phyloP scores from a whole-genome alignment of 2,113 vertebrate species.

The Petromus typicus region DNA sequence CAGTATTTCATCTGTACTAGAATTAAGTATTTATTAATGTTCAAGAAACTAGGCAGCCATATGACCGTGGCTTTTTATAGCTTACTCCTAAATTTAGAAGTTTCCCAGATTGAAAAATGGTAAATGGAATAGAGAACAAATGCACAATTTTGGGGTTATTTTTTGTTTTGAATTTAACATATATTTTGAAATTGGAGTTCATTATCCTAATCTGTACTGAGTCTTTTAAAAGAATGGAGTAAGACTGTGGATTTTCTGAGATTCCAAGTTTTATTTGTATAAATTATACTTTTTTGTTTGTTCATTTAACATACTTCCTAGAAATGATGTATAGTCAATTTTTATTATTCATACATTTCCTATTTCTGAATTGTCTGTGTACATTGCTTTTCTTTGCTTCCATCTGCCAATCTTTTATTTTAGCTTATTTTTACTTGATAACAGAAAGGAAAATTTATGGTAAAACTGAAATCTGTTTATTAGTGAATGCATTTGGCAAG shows the following conservation, averaged over 20 bases:
- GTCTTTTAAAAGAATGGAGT: conserved; percentile 60
- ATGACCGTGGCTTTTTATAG: conserved; percentile 79
- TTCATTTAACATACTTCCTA: conserved; percentile 63
- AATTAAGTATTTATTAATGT: conserved; percentile 84
- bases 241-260: conserved; percentile 55
- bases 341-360: conserved; percentile 61
- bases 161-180: conserved; percentile 63
- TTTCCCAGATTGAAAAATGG: conserved; percentile 81
- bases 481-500: conserved; percentile 74
- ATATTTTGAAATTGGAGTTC: conserved; percentile 67
- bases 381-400: conserved; percentile 68
- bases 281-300: conserved; percentile 67
- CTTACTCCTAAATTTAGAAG: conserved; percentile 81
- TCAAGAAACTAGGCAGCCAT: conserved; percentile 79
- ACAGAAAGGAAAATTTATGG: conserved; percentile 69
- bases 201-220: conserved; percentile 42
- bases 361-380: conserved; percentile 71
- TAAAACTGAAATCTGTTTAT: conserved; percentile 78
- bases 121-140: conserved; percentile 79
- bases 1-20: conserved; percentile 67
- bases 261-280: conserved; percentile 50
- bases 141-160: conserved; percentile 75
- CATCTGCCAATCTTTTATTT: conserved; percentile 79
- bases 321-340: conserved; percentile 62
- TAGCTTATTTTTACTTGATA: conserved; percentile 75